Evolutionary conservation across 2,888 invertebrate genomes (phyloP).

Genomic region (Calameuta pallipes): DNA sequence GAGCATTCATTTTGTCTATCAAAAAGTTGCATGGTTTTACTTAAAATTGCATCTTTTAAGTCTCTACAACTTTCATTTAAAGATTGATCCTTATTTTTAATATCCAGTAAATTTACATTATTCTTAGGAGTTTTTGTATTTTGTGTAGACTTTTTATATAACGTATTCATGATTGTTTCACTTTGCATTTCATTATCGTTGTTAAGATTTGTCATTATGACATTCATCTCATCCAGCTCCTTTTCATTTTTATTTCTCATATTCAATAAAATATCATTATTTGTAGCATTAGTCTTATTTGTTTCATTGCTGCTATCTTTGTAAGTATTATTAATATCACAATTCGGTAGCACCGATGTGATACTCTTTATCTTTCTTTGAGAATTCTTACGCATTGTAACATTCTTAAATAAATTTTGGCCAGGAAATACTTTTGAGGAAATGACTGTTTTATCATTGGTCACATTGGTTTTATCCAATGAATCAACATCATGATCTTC

Average conservation of each 20-base stretch:
- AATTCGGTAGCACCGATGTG: background rate
- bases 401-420: background rate
- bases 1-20: slow-evolving; percentile 37
- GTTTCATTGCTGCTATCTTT: background rate
- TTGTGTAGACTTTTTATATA: no score
- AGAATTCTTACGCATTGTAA: background rate
- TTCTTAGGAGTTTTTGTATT: no score
- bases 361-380: background rate
- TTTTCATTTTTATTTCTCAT: background rate
- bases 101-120: slow-evolving; percentile 11
- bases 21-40: slow-evolving; percentile 49
- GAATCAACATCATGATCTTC: slow-evolving; percentile 30
- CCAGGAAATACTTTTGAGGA: background rate
- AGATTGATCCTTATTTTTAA: slow-evolving; percentile 32
- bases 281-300: slow-evolving; percentile 11
- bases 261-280: background rate
- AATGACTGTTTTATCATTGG: slow-evolving; percentile 8
- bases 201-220: background rate
- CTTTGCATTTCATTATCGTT: background rate
- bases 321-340: background rate
- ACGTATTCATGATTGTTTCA: background rate
- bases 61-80: slow-evolving; percentile 38
- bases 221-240: background rate
- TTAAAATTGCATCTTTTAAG: slow-evolving; percentile 47
- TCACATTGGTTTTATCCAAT: slow-evolving; percentile 19